phyloP scores from a whole-genome alignment of 2,888 invertebrate genomes.

The Amphipoea lucens region DNA sequence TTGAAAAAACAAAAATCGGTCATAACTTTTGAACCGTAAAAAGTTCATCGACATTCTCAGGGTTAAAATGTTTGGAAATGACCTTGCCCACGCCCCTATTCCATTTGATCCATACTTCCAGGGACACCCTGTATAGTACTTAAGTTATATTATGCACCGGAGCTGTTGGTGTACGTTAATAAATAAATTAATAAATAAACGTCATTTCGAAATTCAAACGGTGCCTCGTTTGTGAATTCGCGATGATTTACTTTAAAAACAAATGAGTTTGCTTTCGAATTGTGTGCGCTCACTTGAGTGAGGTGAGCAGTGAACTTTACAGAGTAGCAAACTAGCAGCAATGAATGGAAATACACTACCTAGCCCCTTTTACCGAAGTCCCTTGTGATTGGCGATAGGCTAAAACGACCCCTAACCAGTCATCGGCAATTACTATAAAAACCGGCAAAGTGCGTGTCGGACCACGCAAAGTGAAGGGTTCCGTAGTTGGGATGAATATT shows the following conservation, averaged over 20 bases:
- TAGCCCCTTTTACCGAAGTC: not conserved
- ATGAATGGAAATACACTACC: not conserved
- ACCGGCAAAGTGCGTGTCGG: not conserved
- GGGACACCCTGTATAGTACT: no score
- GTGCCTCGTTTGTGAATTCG: not conserved
- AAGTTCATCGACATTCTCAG: no score
- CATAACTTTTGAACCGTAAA: no score
- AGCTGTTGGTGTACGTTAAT: no score
- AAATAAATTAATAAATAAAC: no score
- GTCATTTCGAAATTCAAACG: not conserved
- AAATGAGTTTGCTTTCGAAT: slow-evolving; percentile 9
- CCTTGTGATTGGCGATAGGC: slow-evolving; percentile 9
- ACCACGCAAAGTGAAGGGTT: not conserved
- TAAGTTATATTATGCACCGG: no score
- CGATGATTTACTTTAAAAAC: not conserved
- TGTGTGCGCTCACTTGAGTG: slow-evolving; percentile 1
- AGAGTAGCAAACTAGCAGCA: not conserved
- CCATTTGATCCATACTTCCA: no score
- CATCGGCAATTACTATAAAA: slow-evolving; percentile 38
- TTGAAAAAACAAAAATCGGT: no score
- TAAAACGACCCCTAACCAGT: slow-evolving; percentile 12
- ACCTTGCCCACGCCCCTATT: no score
- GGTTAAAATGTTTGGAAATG: no score
- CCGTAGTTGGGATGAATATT: not conserved
- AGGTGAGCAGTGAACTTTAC: not conserved